These are phyloP conservation scores for Himalopsyche kuldschensis DNA, from an alignment of 2,888 invertebrate genomes.

Conservation along the genomic window DNA sequence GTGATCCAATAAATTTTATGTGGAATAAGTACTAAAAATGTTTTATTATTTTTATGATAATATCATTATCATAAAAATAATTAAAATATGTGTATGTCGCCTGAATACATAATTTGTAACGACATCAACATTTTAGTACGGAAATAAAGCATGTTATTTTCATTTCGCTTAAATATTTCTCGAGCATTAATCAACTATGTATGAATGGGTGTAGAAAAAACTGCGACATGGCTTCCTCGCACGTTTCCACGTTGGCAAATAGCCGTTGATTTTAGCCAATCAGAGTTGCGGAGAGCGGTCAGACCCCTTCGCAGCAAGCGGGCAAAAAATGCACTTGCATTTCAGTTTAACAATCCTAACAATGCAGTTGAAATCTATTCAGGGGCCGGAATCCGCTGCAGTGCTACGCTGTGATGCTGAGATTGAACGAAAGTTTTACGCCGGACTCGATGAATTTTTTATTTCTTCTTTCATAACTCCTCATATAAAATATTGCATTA, in stretches of 20 bases:
- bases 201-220: not conserved
- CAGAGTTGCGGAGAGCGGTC: not conserved
- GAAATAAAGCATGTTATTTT: no score
- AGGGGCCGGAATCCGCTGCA: not conserved
- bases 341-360: not conserved
- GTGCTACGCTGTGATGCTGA: not conserved
- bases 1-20: no score
- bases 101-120: no score
- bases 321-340: not conserved
- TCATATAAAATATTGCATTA: no score
- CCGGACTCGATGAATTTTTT: not conserved
- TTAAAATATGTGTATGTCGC: no score
- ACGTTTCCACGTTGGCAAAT: not conserved
- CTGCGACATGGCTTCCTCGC: not conserved
- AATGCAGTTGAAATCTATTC: not conserved
- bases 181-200: no score
- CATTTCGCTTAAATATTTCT: no score
- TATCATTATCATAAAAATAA: no score
- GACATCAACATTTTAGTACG: no score
- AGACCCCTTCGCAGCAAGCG: not conserved
- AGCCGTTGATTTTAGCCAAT: not conserved
- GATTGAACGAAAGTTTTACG: not conserved
- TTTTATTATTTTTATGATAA: no score
- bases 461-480: no score
- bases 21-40: no score